These are phyloP conservation scores for Campylorhamphus procurvoides DNA, from an alignment of 2,113 vertebrate genomes.

Conservation along the genomic window DNA sequence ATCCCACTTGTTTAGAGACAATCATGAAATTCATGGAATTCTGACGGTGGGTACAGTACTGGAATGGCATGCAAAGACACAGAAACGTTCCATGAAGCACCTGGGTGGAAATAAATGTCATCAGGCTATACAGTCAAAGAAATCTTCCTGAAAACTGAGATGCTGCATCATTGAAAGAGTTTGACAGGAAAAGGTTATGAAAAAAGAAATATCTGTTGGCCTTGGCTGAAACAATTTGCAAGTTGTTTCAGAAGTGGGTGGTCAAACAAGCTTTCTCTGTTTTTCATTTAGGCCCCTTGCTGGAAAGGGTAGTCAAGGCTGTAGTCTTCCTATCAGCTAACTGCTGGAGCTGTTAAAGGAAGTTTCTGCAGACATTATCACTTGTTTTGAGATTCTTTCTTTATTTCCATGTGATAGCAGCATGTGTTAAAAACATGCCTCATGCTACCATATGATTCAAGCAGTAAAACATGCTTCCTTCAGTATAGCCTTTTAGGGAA, in stretches of 20 bases:
- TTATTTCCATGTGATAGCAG: conserved; percentile 7
- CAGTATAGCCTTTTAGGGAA: conserved; percentile 51
- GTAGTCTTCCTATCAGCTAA: background rate
- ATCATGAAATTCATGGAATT: background rate
- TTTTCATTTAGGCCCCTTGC: background rate
- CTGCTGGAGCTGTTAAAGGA: background rate
- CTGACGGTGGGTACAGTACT: background rate
- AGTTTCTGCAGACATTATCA: background rate
- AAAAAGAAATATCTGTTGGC: background rate
- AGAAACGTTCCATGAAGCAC: background rate
- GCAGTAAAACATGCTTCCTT: conserved; percentile 42
- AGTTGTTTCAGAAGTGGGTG: background rate
- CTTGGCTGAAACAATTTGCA: background rate
- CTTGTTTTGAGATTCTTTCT: conserved; percentile 28
- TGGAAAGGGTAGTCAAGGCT: background rate
- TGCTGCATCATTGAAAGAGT: background rate
- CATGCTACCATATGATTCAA: conserved; percentile 46
- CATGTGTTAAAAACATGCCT: conserved; percentile 44
- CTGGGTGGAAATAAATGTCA: background rate
- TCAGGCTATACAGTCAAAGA: background rate
- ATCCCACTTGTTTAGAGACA: background rate
- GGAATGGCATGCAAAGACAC: background rate
- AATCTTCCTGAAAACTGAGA: background rate
- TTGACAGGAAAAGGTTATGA: background rate
- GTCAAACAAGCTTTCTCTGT: background rate